Evolutionary conservation across 2,113 vertebrate genomes (phyloP).

Genomic region (Rhea pennata): DNA sequence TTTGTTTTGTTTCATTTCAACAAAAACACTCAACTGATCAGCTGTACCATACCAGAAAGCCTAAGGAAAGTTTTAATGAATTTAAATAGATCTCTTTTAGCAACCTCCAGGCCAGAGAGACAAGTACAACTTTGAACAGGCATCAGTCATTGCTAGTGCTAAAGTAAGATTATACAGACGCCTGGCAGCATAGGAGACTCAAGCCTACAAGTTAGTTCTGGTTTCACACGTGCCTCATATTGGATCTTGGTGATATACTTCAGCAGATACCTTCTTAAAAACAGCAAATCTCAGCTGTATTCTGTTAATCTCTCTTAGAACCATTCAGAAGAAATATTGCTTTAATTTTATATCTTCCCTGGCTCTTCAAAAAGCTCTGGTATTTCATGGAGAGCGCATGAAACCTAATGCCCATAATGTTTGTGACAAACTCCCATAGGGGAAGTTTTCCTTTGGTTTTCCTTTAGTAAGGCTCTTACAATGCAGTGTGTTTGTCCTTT

Average conservation of each 20-base stretch:
- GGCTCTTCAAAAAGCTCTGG: constrained; percentile 5
- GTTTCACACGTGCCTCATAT: background rate
- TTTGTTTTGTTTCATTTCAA: background rate
- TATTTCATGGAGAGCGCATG: background rate
- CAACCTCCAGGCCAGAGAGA: background rate
- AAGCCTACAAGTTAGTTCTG: background rate
- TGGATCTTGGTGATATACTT: background rate
- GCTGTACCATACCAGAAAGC: background rate
- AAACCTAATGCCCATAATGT: background rate
- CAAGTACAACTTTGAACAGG: background rate
- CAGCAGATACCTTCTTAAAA: background rate
- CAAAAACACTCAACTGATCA: background rate
- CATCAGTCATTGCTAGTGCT: background rate
- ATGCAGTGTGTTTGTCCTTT: background rate
- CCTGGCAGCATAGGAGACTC: background rate
- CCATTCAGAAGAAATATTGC: constrained; percentile 36
- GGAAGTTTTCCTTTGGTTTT: background rate
- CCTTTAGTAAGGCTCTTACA: background rate
- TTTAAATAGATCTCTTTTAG: background rate
- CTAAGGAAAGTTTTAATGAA: background rate
- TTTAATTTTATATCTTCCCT: constrained; percentile 26
- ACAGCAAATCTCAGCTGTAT: background rate
- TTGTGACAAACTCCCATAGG: background rate
- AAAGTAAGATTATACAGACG: background rate
- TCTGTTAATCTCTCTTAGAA: background rate